Base-by-base conservation (phyloP, 1,140 invertebrate species). In the Macrosteles quadrilineatus region DNA sequence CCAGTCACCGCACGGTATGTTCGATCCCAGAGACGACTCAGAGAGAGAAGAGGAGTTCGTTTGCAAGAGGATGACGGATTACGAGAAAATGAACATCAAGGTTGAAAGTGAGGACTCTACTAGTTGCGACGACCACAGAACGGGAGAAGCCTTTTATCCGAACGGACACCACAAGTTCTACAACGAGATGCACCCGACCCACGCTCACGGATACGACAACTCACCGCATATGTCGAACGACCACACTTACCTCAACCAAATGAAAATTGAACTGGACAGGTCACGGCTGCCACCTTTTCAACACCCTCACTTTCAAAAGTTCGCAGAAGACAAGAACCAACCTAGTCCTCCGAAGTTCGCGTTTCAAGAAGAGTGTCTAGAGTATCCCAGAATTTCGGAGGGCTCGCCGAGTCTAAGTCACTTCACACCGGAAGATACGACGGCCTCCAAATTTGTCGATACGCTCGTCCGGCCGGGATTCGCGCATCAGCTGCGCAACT, bases 71-170 rank as follows among this genome's bases (percentile, higher is more conserved):
- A 17, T 50, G 14, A 4, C n/a, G 47, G 47, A 50, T 17, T 50
- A 50, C n/a, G 47, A 50, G n/a, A 50, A 50, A 50, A 50, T 50
- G 47, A 50, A 50, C 47, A 50, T 50, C 14, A 50, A 50, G 47
- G n/a, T 50, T 4, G 47, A 50, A 50, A 50, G 47, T 50, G 47
- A 50, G n/a, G 47, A 50, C n/a, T 50, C 47, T 21, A 19, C 21
- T 3, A 19, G 47, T 11, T 50, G 47, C n/a, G 47, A 50, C 3
- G 47, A 50, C 6, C 47, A 50, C 4, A 50, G 47, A 50, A 19
- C 47, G 4, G 47, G 6, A 4, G 47, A 50, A 19, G 47, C 4
- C 3, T 19, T 50, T 17, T 50, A 19, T 19, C 14, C 47, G 2
- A 19, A 19, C 21, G 21, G 3, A 4, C 47, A 50, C n/a, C 14